phyloP scores from a whole-genome alignment of 2,888 invertebrate species.

The Idaea dimidiata region DNA sequence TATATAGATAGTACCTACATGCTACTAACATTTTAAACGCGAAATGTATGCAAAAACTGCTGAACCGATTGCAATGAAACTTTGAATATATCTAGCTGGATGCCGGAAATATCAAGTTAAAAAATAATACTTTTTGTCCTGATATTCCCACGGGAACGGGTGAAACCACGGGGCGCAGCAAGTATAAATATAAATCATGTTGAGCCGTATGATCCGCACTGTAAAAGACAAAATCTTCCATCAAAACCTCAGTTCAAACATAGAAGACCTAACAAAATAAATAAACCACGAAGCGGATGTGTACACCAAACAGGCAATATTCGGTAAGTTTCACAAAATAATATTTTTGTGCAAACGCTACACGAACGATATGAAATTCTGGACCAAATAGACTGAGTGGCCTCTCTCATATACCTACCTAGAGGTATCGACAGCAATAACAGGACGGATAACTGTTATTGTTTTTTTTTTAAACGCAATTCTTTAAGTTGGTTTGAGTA shows the following conservation, averaged over 20 bases:
- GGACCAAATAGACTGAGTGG: background rate
- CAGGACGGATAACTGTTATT: background rate
- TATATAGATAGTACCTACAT: too few species aligned
- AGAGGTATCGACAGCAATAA: background rate
- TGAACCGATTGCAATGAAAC: too few species aligned
- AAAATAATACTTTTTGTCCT: too few species aligned
- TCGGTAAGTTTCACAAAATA: background rate
- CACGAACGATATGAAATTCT: background rate
- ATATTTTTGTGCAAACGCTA: background rate
- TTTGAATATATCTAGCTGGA: too few species aligned
- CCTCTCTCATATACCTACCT: background rate
- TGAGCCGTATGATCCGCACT: too few species aligned
- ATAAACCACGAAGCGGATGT: background rate
- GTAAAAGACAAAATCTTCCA: background rate
- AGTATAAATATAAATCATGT: too few species aligned
- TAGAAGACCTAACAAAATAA: background rate
- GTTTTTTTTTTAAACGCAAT: background rate
- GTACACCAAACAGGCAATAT: background rate
- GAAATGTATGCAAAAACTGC: too few species aligned
- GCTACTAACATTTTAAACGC: too few species aligned
- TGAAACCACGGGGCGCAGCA: too few species aligned
- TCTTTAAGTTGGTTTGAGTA: too few species aligned
- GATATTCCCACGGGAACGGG: too few species aligned
- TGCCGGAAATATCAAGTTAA: too few species aligned
- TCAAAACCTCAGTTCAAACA: background rate